Conservation (phyloP, 2,113 vertebrate species). For the Sinosuthora webbiana region DNA sequence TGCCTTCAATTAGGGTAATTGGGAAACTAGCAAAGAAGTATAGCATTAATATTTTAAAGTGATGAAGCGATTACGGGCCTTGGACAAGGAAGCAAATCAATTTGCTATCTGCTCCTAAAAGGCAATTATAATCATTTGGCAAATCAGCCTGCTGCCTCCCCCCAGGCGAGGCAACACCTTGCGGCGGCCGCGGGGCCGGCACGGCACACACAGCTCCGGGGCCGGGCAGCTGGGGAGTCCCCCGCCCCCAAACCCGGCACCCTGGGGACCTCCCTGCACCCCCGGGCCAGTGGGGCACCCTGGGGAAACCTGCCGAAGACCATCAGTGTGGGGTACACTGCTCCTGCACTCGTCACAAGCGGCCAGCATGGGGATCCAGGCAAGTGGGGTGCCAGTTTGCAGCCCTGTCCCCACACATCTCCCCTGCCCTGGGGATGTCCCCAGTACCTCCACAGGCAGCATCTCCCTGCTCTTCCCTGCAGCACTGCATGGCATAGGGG, state of each 20-base stretch:
- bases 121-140: conserved; percentile 68
- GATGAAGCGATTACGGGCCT: conserved; percentile 83
- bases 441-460: not conserved
- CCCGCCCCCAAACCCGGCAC: not conserved
- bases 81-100: conserved; percentile 68
- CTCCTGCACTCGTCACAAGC: accelerated
- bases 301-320: not conserved
- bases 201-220: not conserved
- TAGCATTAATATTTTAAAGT: conserved; percentile 80
- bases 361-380: accelerated
- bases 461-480: not conserved
- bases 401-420: accelerated
- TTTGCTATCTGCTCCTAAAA: conserved; percentile 62
- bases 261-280: not conserved
- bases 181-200: not conserved
- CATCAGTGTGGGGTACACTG: accelerated
- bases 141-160: conserved; percentile 38
- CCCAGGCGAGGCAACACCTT: not conserved
- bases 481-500: accelerated
- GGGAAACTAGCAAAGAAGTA: conserved; percentile 81
- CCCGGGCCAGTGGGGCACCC: accelerated
- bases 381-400: accelerated
- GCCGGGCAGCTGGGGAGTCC: not conserved
- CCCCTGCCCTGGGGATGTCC: not conserved
- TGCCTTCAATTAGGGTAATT: conserved; percentile 86